These are phyloP conservation scores for Trachymyrmex septentrionalis DNA, from an alignment of 1,140 invertebrate species.

Conservation along the genomic window DNA sequence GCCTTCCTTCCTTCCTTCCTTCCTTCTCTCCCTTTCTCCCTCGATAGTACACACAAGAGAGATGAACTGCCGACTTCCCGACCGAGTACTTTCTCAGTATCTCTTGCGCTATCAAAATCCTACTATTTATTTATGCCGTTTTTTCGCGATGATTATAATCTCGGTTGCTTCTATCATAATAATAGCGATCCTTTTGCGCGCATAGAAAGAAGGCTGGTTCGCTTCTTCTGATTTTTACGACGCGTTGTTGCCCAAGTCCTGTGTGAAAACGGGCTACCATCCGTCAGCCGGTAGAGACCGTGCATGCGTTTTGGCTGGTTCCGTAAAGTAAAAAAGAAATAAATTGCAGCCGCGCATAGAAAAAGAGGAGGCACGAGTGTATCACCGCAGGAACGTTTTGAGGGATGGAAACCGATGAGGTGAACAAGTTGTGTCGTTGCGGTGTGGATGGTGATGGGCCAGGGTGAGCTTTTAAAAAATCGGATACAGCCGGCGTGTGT, in stretches of 20 bases:
- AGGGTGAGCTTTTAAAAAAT: constrained; percentile 74
- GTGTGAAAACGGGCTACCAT: constrained; percentile 46
- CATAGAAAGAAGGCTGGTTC: neutral
- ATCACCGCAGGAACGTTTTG: constrained; percentile 43
- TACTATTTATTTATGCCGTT: constrained; percentile 61
- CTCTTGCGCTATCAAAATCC: neutral
- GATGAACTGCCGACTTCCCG: constrained; percentile 5
- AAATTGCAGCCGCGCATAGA: neutral
- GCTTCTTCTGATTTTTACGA: constrained; percentile 67
- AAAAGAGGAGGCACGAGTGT: neutral
- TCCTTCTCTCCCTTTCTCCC: too few species aligned
- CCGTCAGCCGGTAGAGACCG: constrained; percentile 47
- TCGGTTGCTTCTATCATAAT: neutral
- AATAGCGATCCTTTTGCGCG: neutral
- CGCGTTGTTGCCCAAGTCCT: constrained; percentile 16
- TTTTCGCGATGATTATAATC: constrained; percentile 44
- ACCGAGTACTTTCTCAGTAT: constrained; percentile 4
- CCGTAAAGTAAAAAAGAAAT: constrained; percentile 27
- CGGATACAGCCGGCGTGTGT: constrained; percentile 64
- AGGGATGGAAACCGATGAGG: constrained; percentile 30
- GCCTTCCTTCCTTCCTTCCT: constrained; percentile 65
- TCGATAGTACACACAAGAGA: neutral
- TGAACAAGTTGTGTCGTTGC: constrained; percentile 57
- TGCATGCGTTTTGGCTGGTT: constrained; percentile 42
- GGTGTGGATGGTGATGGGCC: constrained; percentile 14